Conservation (phyloP, 2,797 vertebrate genomes). For the Todus mexicanus region DNA sequence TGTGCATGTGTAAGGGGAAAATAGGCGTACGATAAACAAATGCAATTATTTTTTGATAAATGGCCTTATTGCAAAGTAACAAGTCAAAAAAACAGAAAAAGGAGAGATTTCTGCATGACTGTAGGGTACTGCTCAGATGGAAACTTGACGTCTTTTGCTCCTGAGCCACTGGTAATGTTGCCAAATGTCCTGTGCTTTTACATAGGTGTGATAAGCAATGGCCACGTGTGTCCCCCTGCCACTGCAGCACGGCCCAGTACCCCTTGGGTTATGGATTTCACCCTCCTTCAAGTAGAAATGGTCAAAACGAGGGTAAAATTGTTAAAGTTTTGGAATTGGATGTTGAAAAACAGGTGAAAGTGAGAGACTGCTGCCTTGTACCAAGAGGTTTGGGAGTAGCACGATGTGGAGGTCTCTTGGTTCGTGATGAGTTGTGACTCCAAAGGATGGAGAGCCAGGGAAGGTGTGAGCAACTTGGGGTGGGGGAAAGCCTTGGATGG, state of each 20-base stretch:
- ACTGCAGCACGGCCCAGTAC: fast-evolving
- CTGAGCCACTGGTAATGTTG: not conserved
- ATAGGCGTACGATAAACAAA: not conserved
- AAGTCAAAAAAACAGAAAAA: not conserved
- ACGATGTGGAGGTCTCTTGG: not conserved
- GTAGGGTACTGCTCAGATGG: not conserved
- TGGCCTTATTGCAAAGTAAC: not conserved
- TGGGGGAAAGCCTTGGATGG: not conserved
- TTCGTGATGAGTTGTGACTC: fast-evolving
- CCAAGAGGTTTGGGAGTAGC: not conserved
- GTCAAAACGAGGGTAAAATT: not conserved
- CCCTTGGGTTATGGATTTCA: not conserved
- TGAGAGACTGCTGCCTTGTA: not conserved
- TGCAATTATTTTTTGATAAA: not conserved
- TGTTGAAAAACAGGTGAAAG: not conserved
- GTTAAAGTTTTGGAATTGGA: not conserved
- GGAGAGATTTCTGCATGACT: not conserved
- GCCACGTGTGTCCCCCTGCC: fast-evolving
- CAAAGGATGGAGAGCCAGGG: not conserved
- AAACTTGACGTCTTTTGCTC: not conserved
- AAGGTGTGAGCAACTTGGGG: not conserved
- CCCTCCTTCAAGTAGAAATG: not conserved
- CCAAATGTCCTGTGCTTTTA: not conserved
- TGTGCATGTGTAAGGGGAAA: not conserved
- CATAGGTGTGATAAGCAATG: fast-evolving